These are phyloP conservation scores for Bombus impatiens DNA, from an alignment of 1,140 invertebrate species.

Conservation along the genomic window DNA sequence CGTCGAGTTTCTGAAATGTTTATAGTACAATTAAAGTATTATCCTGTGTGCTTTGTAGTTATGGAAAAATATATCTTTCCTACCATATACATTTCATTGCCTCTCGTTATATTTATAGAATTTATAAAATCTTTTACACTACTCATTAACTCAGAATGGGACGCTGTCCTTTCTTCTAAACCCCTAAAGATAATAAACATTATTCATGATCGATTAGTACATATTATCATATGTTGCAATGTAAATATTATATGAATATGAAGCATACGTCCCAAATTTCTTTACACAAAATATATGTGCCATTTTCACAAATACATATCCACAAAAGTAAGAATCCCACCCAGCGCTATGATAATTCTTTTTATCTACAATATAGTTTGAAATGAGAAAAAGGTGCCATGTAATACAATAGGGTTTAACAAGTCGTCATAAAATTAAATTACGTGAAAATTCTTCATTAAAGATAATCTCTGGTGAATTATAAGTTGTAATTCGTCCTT, in stretches of 20 bases:
- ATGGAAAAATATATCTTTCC: constrained; percentile 48
- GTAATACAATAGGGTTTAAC: background rate
- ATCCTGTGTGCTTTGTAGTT: background rate
- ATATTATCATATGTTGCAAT: background rate
- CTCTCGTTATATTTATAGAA: constrained; percentile 85
- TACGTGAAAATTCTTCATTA: background rate
- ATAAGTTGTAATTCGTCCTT: constrained; percentile 72
- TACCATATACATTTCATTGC: constrained; percentile 84
- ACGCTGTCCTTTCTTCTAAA: constrained; percentile 77
- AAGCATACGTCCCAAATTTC: constrained; percentile 64
- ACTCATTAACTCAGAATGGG: constrained; percentile 82
- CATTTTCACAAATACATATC: constrained; percentile 85
- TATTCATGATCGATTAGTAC: background rate
- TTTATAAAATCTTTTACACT: constrained; percentile 83
- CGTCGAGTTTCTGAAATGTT: constrained; percentile 81
- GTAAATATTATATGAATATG: background rate
- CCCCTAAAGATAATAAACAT: constrained; percentile 69
- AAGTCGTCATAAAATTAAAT: background rate
- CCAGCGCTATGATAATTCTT: constrained; percentile 87
- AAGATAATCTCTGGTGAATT: constrained; percentile 74
- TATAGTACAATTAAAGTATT: constrained; percentile 45
- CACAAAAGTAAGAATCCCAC: constrained; percentile 89
- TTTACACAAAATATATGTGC: constrained; percentile 80
- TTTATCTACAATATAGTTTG: constrained; percentile 70
- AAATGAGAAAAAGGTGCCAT: constrained; percentile 8